phyloP scores from a whole-genome alignment of 1,140 invertebrate species.

The Stegodyphus dumicola region DNA sequence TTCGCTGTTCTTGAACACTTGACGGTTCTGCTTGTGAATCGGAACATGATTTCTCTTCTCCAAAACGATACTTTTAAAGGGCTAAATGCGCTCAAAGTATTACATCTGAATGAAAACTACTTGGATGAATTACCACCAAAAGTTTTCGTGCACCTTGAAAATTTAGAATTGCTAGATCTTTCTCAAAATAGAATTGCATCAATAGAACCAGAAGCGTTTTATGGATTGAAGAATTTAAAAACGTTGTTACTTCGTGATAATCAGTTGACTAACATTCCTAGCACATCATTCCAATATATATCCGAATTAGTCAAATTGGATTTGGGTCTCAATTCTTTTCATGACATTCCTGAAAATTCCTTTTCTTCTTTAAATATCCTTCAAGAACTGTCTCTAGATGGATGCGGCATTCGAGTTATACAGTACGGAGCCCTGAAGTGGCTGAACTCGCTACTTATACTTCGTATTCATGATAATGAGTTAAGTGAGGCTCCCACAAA shows the following conservation, averaged over 20 bases:
- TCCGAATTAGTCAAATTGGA: constrained; percentile 74
- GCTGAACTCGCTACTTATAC: constrained; percentile 76
- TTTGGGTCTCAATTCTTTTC: constrained; percentile 84
- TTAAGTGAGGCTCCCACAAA: constrained; percentile 79
- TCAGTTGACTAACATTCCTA: constrained; percentile 75
- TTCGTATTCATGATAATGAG: constrained; percentile 84
- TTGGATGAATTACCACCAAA: constrained; percentile 80
- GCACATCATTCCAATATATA: constrained; percentile 77
- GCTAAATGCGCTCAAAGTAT: constrained; percentile 77
- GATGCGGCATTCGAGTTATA: constrained; percentile 81
- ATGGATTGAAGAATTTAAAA: constrained; percentile 78
- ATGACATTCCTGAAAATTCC: constrained; percentile 71
- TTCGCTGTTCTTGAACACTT: constrained; percentile 81
- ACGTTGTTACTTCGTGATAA: constrained; percentile 88
- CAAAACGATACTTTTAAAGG: constrained; percentile 80
- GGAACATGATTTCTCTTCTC: constrained; percentile 67
- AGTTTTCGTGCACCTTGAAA: constrained; percentile 79
- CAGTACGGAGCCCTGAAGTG: constrained; percentile 80
- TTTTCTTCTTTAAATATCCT: constrained; percentile 77
- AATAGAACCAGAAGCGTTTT: constrained; percentile 82
- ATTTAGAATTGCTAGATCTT: constrained; percentile 86
- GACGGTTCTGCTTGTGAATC: constrained; percentile 67
- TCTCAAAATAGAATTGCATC: constrained; percentile 86
- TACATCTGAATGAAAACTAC: constrained; percentile 83
- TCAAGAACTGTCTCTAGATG: constrained; percentile 80